phyloP scores from a whole-genome alignment of 2,113 vertebrate genomes.

The Glaucomys volans region DNA sequence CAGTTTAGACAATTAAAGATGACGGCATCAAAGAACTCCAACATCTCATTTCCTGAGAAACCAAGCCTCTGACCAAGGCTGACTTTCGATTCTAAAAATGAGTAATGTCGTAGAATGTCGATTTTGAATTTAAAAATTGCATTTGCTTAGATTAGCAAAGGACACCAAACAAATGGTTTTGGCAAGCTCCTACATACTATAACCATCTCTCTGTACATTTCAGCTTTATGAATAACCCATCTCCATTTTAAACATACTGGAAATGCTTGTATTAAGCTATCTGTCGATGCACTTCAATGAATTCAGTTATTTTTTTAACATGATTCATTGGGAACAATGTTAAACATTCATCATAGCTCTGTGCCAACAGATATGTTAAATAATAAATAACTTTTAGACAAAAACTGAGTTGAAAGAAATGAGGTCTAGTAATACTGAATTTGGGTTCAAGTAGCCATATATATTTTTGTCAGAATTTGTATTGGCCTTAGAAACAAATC shows the following conservation, averaged over 20 bases:
- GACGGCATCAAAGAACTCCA: background rate
- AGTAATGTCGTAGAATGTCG: constrained; percentile 7
- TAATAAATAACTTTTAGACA: background rate
- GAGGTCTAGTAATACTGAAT: background rate
- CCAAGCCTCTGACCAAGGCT: constrained; percentile 27
- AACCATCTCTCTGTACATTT: background rate
- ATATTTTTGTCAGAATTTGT: background rate
- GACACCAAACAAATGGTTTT: background rate
- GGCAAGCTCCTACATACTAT: background rate
- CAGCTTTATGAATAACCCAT: background rate
- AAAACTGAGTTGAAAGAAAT: background rate
- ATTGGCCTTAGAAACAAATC: background rate
- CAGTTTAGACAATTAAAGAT: constrained; percentile 54
- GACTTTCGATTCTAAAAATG: constrained; percentile 16
- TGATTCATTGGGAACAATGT: background rate
- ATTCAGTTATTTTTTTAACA: background rate
- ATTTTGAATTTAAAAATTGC: background rate
- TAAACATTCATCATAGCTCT: background rate
- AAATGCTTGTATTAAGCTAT: background rate
- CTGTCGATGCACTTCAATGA: background rate
- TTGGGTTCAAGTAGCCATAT: background rate
- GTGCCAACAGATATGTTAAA: background rate
- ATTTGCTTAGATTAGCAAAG: background rate
- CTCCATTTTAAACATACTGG: background rate
- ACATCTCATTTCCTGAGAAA: constrained; percentile 27